A percentile compares a stretch with the other conserved stretches of the same genome.
phyloP scores from a whole-genome alignment of 2,888 invertebrate species.

The Notocelia uddmanniana region DNA sequence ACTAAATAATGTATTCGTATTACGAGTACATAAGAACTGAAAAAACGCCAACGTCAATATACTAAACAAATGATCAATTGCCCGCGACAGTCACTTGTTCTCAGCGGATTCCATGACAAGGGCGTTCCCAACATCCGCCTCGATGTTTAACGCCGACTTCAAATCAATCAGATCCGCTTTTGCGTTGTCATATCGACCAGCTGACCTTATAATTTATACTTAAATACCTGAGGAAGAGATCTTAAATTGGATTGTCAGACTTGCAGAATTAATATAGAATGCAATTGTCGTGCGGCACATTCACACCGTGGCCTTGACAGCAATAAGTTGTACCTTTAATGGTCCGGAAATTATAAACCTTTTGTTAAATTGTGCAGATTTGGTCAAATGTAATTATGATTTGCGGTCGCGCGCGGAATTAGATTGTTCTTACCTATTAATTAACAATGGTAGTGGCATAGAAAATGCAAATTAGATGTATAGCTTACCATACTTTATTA shows the following conservation, averaged over 20 bases:
- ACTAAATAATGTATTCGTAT: too few species aligned
- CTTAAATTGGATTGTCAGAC: slow-evolving; percentile 64
- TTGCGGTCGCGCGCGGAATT: slow-evolving; percentile 64
- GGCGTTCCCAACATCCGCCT: slow-evolving; percentile 80
- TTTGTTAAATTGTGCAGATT: slow-evolving; percentile 67
- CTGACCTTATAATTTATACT: slow-evolving; percentile 62
- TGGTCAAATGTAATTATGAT: slow-evolving; percentile 58
- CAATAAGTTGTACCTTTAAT: slow-evolving; percentile 72
- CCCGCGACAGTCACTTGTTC: slow-evolving; percentile 42
- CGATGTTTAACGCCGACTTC: slow-evolving; percentile 58
- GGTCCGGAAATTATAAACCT: slow-evolving; percentile 78
- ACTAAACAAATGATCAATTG: slow-evolving; percentile 18
- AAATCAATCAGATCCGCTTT: slow-evolving; percentile 81
- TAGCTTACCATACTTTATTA: too few species aligned
- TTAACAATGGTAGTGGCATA: neutral
- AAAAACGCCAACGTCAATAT: slow-evolving; percentile 22
- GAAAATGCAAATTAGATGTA: neutral
- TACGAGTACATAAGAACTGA: too few species aligned
- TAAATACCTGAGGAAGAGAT: slow-evolving; percentile 64
- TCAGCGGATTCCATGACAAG: slow-evolving; percentile 67
- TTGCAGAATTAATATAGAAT: slow-evolving; percentile 70
- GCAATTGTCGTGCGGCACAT: slow-evolving; percentile 76
- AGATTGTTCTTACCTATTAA: slow-evolving; percentile 61
- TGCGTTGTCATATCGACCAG: slow-evolving; percentile 66
- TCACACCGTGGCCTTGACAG: slow-evolving; percentile 76